These are phyloP conservation scores for Hemiscyllium ocellatum DNA, from an alignment of 2,113 vertebrate species.

Conservation along the genomic window DNA sequence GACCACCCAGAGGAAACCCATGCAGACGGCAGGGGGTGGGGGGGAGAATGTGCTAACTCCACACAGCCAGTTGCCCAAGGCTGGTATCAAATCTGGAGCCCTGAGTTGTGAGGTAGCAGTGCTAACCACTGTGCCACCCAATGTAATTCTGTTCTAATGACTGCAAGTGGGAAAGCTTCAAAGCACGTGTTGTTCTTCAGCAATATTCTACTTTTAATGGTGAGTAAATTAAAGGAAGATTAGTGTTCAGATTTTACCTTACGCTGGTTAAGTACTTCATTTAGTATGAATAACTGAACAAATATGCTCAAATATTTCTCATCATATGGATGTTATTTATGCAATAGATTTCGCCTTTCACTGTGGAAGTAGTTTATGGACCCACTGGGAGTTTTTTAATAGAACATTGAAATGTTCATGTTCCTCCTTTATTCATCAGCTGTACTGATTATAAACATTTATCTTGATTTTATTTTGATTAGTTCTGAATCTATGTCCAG, in stretches of 20 bases:
- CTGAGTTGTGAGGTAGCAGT: too few species aligned
- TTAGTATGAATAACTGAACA: not conserved
- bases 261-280: slow-evolving; percentile 18
- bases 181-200: too few species aligned
- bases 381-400: not conserved
- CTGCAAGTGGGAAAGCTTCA: too few species aligned
- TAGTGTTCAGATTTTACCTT: not conserved
- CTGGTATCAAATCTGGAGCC: too few species aligned
- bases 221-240: slow-evolving; percentile 18
- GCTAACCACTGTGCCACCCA: too few species aligned
- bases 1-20: too few species aligned
- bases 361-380: not conserved
- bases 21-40: too few species aligned
- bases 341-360: not conserved
- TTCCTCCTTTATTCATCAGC: not conserved
- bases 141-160: too few species aligned
- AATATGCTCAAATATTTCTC: not conserved
- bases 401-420: not conserved
- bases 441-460: not conserved
- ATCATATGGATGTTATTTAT: not conserved
- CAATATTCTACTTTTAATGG: not conserved
- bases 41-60: too few species aligned
- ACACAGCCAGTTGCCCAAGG: too few species aligned
- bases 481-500: not conserved
- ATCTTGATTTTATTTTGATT: not conserved